Conservation (phyloP, 2,113 vertebrate genomes). For the Formicarius rufipectus region DNA sequence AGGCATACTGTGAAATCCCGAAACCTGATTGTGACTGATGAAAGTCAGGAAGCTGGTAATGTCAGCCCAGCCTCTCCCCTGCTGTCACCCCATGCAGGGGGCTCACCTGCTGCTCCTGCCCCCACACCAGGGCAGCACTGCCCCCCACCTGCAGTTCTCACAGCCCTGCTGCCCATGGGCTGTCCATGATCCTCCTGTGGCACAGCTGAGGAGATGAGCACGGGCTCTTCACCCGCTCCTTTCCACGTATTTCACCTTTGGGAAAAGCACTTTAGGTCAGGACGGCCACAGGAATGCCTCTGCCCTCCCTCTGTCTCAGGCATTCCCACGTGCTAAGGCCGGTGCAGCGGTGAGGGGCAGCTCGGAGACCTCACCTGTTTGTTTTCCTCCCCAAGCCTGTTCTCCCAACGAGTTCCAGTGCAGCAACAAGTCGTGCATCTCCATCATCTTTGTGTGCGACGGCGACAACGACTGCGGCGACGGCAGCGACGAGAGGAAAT, state of each 20-base stretch:
- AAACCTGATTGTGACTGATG: slow-evolving; percentile 40
- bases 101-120: not conserved
- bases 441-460: slow-evolving; percentile 87
- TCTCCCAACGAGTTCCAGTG: slow-evolving; percentile 91
- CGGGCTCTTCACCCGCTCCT: not conserved
- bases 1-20: slow-evolving; percentile 60
- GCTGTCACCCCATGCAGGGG: rapidly evolving
- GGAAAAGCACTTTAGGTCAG: not conserved
- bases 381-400: slow-evolving; percentile 77
- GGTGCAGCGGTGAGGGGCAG: not conserved
- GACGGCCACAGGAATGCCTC: not conserved
- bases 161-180: not conserved
- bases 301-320: not conserved
- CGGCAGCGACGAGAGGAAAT: slow-evolving; percentile 89
- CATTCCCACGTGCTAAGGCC: not conserved
- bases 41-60: slow-evolving; percentile 35
- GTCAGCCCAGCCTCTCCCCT: rapidly evolving
- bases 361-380: slow-evolving; percentile 2
- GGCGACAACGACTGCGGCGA: slow-evolving; percentile 91
- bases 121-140: rapidly evolving
- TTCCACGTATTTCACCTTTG: not conserved
- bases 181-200: rapidly evolving
- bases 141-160: rapidly evolving
- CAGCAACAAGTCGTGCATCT: slow-evolving; percentile 87
- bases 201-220: not conserved